Evolutionary conservation across 2,113 vertebrate species (phyloP), one percentile per base, ranked within the genome.

Genomic region (Bambusicola thoracicus): DNA sequence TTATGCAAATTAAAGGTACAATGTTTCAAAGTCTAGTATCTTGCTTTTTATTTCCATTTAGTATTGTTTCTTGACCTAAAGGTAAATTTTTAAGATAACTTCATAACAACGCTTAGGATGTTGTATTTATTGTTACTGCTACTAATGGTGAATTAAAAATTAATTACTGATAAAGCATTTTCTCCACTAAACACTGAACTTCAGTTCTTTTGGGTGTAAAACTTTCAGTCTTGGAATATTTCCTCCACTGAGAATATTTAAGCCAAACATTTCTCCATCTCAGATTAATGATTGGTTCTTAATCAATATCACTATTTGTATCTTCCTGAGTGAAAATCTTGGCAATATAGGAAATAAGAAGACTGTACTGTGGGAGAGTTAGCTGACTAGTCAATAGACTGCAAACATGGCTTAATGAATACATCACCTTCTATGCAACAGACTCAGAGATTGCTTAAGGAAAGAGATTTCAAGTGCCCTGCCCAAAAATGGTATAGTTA

Each of bases 401-500:
- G 3, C 15, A 7, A 44, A 2, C 12, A 36, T 1, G 0, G 2
- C 13, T 55, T 36, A 40, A 18, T 10, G 40, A 58, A 87, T 83
- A 7, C 9, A 67, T 2, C 7, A 16, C 4, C 44, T 18, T 73
- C 17, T 18, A 1, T 34, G 25, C 18, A 5, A 20, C 40, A 55
- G 0, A 0, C 14, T 29, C 4, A 6, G 67, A 80, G 24, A 4
- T 55, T 15, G 43, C 3, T 12, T 22, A 32, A 69, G 6, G 13
- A 87, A 68, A 9, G 6, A 81, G 10, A 48, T 46, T 81, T 90
- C 18, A 62, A 62, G 38, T 40, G 7, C 17, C 10, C 11, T 70
- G 7, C 2, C 8, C 2, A 36, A 75, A 90, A 48, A 81, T 12
- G 1, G 6, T 25, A 24, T 25, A 24, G 8, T 56, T 82, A 77